phyloP scores from a whole-genome alignment of 2,888 invertebrate genomes.

The Rapana venosa region DNA sequence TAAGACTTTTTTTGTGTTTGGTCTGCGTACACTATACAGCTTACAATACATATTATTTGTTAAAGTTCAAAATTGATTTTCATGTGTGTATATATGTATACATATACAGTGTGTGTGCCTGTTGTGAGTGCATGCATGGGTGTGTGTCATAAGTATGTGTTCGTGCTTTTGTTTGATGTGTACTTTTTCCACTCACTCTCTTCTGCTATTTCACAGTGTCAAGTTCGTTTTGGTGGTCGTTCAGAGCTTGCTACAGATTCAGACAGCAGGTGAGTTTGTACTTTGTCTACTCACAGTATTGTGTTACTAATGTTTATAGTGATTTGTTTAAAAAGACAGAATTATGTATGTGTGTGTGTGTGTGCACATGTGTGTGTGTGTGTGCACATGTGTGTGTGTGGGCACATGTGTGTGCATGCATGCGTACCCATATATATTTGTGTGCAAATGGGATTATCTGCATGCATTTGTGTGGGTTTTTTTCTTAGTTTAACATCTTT shows the following conservation, averaged over 20 bases:
- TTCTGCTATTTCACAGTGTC: conserved; percentile 82
- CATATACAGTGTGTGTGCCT: too few relatives aligned
- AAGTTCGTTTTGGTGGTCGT: conserved; percentile 90
- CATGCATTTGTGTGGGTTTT: background rate
- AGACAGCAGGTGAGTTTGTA: conserved; percentile 81
- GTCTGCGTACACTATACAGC: too few relatives aligned
- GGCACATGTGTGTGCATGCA: too few relatives aligned
- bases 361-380: background rate
- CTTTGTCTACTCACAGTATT: too few relatives aligned
- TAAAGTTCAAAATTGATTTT: too few relatives aligned
- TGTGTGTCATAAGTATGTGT: conserved; percentile 36
- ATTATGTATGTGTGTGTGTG: background rate
- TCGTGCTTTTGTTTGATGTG: background rate
- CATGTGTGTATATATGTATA: too few relatives aligned
- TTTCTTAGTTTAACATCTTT: background rate
- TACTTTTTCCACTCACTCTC: background rate
- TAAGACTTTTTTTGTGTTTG: too few relatives aligned
- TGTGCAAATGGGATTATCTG: background rate
- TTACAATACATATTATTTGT: too few relatives aligned
- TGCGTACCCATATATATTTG: too few relatives aligned
- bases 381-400: background rate
- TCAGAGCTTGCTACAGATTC: conserved; percentile 95
- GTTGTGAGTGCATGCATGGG: background rate
- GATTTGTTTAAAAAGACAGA: too few relatives aligned
- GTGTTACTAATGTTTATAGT: too few relatives aligned